These are phyloP conservation scores for Dolichomitus sp. DNA, from an alignment of 2,888 invertebrate genomes.

Conservation along the genomic window DNA sequence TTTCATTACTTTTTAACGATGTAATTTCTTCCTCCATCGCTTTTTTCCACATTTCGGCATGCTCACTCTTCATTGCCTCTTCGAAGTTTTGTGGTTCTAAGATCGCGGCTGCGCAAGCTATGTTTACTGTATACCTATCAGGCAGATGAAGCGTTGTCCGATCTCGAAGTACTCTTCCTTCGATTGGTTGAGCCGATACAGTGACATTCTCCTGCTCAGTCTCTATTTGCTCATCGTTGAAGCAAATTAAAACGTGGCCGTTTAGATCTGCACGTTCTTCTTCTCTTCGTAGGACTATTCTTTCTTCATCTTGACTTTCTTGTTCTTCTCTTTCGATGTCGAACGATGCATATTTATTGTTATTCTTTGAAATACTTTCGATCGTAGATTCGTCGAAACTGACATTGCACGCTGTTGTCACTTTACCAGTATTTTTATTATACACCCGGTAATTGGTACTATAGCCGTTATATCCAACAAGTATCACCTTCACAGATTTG, in stretches of 20 bases:
- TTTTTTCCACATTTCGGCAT: conserved; percentile 1
- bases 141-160: neutral
- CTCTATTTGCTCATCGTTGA: neutral
- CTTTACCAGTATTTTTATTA: neutral
- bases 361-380: neutral
- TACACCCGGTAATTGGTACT: conserved; percentile 9
- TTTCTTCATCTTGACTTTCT: neutral
- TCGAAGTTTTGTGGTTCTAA: conserved; percentile 10
- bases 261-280: neutral
- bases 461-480: conserved; percentile 13
- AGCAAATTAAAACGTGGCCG: conserved; percentile 10
- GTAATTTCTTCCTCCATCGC: neutral
- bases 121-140: neutral
- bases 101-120: conserved; percentile 6
- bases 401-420: neutral
- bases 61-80: neutral
- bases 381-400: conserved; percentile 4
- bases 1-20: conserved; percentile 2
- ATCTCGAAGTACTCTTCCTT: conserved; percentile 25
- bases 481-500: neutral
- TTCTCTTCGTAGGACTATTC: neutral
- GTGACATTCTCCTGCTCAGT: neutral
- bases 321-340: neutral
- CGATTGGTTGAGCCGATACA: neutral
- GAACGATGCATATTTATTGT: neutral